Base-by-base conservation (phyloP, 2,797 vertebrate species). In the Oceanodroma leucorhoa region DNA sequence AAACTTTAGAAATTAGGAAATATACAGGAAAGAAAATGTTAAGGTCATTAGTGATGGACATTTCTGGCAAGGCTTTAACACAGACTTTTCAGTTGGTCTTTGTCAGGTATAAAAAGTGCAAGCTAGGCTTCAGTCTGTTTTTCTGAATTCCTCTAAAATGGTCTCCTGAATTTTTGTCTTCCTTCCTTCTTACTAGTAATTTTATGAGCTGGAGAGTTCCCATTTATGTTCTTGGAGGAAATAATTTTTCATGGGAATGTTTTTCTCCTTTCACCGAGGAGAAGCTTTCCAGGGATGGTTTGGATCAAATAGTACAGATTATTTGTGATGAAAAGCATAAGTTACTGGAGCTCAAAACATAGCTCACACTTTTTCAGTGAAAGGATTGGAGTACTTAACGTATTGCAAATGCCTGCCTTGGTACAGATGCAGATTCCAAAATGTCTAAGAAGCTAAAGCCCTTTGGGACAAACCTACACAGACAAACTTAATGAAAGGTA, bases 201-300 rank as follows among this genome's bases (percentile, higher is more conserved):
- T 87, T 90, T 93, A 80, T 73, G 64, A 90, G 60, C 75, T 85
- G 64, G 62, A 90, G 87, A 84, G 64, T 90, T 93, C 87, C 64
- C 71, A 67, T 84, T 83, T 90, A 64, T 87, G 67, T 92, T 95
- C 83, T 71, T 83, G 57, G 61, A 94, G 92, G 93, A 92, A 95
- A 83, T 87, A 71, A 81, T 93, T 95, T 95, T 95, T 95, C 75
- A 78, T 75, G 64, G 45, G 60, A 85, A 61, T 80, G 46, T 90
- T 93, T 93, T 95, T 91, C 38, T 87, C 50, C 57, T 93, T 94
- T 95, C 84, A 83, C 64, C 0, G 0, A 88, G 50, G 38, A 92
- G 34, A 46, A 71, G 53, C 60, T 92, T 96, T 92, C 82, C 72
- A 85, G 89, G 50, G 79, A 54, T 92, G 67, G 78, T 83, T 93